Evolutionary conservation across 2,888 invertebrate species (phyloP).

Genomic region (Scaptomyza polygonia): DNA sequence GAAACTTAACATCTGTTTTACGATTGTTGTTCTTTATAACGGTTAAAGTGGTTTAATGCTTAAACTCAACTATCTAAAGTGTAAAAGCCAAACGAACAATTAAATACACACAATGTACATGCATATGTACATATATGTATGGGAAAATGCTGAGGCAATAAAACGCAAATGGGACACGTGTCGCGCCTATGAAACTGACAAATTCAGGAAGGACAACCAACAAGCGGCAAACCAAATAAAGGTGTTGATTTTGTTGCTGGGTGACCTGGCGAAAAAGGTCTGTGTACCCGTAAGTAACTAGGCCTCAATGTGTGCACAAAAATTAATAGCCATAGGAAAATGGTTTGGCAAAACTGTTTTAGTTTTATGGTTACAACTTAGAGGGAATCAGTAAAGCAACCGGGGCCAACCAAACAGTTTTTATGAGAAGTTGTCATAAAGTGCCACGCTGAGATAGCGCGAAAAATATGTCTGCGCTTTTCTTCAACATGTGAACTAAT

Average conservation of each 20-base stretch:
- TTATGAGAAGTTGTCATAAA: conserved; percentile 54
- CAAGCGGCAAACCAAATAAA: conserved; percentile 26
- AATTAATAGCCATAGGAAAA: conserved; percentile 54
- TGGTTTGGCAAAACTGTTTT: conserved; percentile 37
- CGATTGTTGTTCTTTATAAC: not conserved
- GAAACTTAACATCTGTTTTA: conserved; percentile 6
- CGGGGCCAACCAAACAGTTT: conserved; percentile 11
- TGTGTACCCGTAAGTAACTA: conserved; percentile 1
- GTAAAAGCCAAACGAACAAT: conserved; percentile 15
- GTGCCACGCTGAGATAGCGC: conserved; percentile 1
- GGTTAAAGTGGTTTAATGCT: not conserved
- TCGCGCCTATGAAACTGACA: conserved; percentile 42
- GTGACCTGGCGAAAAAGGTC: conserved; percentile 43
- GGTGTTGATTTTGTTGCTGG: conserved; percentile 62
- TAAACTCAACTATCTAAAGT: not conserved
- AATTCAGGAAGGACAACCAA: conserved; percentile 25
- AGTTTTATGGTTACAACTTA: conserved; percentile 58
- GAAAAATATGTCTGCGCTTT: not conserved
- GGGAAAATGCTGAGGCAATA: conserved; percentile 29
- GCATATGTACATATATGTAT: not conserved
- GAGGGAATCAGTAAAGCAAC: conserved; percentile 41
- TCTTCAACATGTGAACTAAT: not conserved
- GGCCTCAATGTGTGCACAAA: conserved; percentile 10
- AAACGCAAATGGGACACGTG: conserved; percentile 63
- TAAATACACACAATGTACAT: not conserved